Conservation (phyloP, 2,113 vertebrate genomes). For the Lepus timidus region DNA sequence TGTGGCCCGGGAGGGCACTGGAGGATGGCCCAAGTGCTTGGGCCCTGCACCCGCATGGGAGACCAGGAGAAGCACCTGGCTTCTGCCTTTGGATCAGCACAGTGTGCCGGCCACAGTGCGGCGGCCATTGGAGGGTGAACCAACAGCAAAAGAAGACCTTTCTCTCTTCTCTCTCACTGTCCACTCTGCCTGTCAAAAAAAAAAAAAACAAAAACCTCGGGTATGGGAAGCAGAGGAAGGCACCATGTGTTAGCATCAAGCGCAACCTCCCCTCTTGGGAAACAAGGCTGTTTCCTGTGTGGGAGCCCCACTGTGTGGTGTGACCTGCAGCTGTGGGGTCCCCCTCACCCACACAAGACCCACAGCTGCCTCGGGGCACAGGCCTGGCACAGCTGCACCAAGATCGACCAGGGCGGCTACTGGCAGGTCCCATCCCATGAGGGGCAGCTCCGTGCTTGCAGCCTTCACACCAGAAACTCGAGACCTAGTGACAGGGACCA, state of each 20-base stretch:
- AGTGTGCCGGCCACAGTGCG: too few relatives aligned
- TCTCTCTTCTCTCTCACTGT: too few relatives aligned
- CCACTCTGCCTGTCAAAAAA: too few relatives aligned
- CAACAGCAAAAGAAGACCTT: too few relatives aligned
- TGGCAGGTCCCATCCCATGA: not conserved
- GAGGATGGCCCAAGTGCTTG: too few relatives aligned
- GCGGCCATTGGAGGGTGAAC: too few relatives aligned
- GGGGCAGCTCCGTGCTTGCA: accelerated
- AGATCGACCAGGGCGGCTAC: accelerated
- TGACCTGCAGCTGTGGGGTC: not conserved
- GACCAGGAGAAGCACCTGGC: too few relatives aligned
- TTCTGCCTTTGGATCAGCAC: too few relatives aligned
- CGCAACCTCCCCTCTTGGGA: not conserved
- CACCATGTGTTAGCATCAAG: accelerated
- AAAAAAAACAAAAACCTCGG: too few relatives aligned
- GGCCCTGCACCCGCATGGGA: too few relatives aligned
- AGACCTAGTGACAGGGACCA: not conserved
- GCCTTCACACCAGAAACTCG: not conserved
- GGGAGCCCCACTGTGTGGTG: too few relatives aligned
- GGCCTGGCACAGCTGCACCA: not conserved
- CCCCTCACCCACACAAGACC: not conserved
- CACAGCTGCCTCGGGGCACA: not conserved
- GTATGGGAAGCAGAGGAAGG: not conserved
- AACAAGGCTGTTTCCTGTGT: not conserved
- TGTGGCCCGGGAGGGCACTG: too few relatives aligned